Base-by-base conservation (phyloP, 2,797 vertebrate genomes). In the Delichon dasypus region DNA sequence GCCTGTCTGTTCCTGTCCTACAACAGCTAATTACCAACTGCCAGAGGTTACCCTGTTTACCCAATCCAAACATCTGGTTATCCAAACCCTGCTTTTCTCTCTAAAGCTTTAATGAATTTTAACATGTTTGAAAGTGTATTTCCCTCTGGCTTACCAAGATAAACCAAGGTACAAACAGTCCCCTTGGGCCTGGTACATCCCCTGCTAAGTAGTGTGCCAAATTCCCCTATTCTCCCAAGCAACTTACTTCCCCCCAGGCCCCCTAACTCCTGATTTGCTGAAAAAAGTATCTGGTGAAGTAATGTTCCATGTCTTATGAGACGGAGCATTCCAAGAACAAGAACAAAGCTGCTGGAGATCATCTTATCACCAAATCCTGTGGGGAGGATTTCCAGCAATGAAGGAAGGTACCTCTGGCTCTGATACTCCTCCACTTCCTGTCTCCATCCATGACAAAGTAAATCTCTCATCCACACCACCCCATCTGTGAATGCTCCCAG, bases 101-200 rank as follows among this genome's bases (percentile, higher is more conserved):
- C 51, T 76, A 62, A 76, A 66, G 40, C 48, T 67, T 65, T 73
- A 79, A 91, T 73, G 60, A 89, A 78, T 82, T 94, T 81, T 70
- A 86, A 40, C 21, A 21, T 77, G 38, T 89, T 91, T 95, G 51
- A 82, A 92, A 81, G n/a, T 70, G 32, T 45, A 67, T 87, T 94
- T 96, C 83, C 80, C 71, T 55, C 71, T 87, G 84, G 8, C 14
- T 87, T 57, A 82, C 38, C 45, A 44, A 90, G 88, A 95, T 88
- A 96, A 94, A 85, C 48, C 19, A 62, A 88, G 66, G 57, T 36
- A 67, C 66, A 86, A 91, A 91, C 79, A 86, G 32, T 19, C 21
- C 23, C n/a, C 10, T 73, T 79, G 44, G 57, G 40, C 42, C 38
- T 64, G 68, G 42, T 25, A 45, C 42, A 45, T 71, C 55, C 29